Conservation (phyloP, 1,140 invertebrate species). For the Aplysia californica region DNA sequence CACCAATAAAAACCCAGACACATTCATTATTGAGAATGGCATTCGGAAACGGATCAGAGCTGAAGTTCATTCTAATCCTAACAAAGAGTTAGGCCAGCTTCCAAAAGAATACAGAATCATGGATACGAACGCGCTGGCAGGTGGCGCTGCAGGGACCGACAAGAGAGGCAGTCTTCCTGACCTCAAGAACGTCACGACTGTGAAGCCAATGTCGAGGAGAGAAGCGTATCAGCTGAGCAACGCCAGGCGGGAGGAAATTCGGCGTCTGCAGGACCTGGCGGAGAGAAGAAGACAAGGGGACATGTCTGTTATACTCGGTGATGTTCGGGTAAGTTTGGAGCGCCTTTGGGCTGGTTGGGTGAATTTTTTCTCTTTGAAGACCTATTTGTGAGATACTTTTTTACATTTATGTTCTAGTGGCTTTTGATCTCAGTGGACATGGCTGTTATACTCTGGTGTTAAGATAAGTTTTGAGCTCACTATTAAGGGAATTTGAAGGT, state of each 20-base stretch:
- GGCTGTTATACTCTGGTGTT: not conserved
- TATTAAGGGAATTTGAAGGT: too few relatives aligned
- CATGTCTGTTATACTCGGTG: conserved; percentile 63
- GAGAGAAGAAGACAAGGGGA: conserved; percentile 72
- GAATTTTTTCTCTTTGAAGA: too few relatives aligned
- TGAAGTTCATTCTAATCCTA: conserved; percentile 36
- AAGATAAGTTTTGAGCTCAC: not conserved
- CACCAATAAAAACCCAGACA: conserved; percentile 57
- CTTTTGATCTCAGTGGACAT: too few relatives aligned
- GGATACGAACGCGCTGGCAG: conserved; percentile 77
- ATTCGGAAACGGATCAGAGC: conserved; percentile 65
- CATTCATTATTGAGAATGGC: conserved; percentile 67
- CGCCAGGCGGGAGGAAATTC: conserved; percentile 91
- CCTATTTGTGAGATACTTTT: too few relatives aligned
- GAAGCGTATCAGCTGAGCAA: conserved; percentile 94
- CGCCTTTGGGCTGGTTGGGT: too few relatives aligned
- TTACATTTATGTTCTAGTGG: too few relatives aligned
- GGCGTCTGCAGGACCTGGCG: conserved; percentile 89
- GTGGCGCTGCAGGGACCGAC: conserved; percentile 33
- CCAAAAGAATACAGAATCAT: conserved; percentile 75
- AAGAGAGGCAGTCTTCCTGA: conserved; percentile 84
- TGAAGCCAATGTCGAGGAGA: conserved; percentile 88
- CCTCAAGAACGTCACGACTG: conserved; percentile 73
- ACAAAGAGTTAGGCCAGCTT: conserved; percentile 64
- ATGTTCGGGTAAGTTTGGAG: conserved; percentile 83